Conservation (phyloP, 2,113 vertebrate genomes). For the Takifugu bimaculatus region DNA sequence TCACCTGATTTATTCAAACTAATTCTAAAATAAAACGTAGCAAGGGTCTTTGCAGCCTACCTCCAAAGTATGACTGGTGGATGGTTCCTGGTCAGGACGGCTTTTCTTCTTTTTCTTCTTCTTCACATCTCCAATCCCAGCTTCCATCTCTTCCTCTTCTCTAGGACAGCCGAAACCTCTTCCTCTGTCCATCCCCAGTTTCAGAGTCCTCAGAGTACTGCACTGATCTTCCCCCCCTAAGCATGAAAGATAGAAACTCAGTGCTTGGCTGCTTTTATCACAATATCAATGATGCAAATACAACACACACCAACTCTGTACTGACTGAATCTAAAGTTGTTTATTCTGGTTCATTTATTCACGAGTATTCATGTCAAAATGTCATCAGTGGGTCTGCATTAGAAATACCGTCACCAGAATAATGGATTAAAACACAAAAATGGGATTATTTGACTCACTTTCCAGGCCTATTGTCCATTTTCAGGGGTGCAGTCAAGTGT, state of each 20-base stretch:
- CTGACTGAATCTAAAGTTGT: too few relatives aligned
- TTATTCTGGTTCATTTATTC: too few relatives aligned
- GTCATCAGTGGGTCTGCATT: too few relatives aligned
- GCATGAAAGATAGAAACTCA: not conserved
- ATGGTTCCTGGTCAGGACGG: slow-evolving; percentile 82
- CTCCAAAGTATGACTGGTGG: slow-evolving; percentile 82
- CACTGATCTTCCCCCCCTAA: slow-evolving; percentile 82
- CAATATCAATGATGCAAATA: too few relatives aligned
- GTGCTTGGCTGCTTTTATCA: not conserved
- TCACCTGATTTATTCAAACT: too few relatives aligned
- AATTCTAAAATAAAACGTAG: too few relatives aligned
- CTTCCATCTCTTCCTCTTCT: slow-evolving; percentile 79
- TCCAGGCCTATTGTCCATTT: slow-evolving; percentile 84
- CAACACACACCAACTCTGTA: too few relatives aligned
- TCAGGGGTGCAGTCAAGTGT: slow-evolving; percentile 82
- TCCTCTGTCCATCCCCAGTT: slow-evolving; percentile 82
- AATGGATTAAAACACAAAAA: not conserved
- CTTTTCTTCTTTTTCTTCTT: slow-evolving; percentile 79
- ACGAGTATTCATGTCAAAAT: too few relatives aligned
- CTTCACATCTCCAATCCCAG: slow-evolving; percentile 63
- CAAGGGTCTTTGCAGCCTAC: slow-evolving; percentile 51
- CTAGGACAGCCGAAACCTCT: slow-evolving; percentile 80
- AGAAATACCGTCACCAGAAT: not conserved
- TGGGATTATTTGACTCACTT: slow-evolving; percentile 76
- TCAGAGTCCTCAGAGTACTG: slow-evolving; percentile 89